These are phyloP conservation scores for Priocnemis perturbator DNA, from an alignment of 2,888 invertebrate genomes.

Conservation along the genomic window DNA sequence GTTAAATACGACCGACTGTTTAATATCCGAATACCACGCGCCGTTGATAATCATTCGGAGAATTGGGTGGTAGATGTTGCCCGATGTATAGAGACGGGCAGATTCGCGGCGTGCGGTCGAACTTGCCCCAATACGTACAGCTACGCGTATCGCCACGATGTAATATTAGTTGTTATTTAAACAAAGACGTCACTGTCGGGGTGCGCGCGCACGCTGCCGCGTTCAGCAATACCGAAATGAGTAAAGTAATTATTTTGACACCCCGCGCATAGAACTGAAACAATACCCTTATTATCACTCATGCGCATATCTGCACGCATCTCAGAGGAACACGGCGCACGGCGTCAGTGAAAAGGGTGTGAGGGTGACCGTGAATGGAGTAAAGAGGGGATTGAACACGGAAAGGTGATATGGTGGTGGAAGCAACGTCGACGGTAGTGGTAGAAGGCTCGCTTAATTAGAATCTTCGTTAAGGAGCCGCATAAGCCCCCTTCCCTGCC, in stretches of 20 bases:
- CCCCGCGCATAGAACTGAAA: too few species aligned
- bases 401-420: slow-evolving; percentile 7
- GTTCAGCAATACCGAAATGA: too few species aligned
- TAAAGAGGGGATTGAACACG: background rate
- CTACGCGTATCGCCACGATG: too few species aligned
- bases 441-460: slow-evolving; percentile 59
- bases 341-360: background rate
- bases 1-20: too few species aligned
- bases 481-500: slow-evolving; percentile 23
- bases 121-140: too few species aligned
- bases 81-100: background rate
- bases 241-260: too few species aligned
- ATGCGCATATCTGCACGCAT: background rate
- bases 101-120: background rate
- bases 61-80: too few species aligned
- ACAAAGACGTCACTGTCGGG: too few species aligned
- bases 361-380: background rate
- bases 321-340: background rate
- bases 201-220: too few species aligned
- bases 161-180: too few species aligned
- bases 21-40: too few species aligned
- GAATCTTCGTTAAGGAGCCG: slow-evolving; percentile 66
- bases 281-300: background rate
- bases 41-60: too few species aligned
- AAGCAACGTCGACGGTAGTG: slow-evolving; percentile 2